A percentile compares a stretch with the other conserved stretches of the same genome.
Evolutionary conservation across 2,113 vertebrate species (phyloP).

Genomic region (Brachirus orientalis): DNA sequence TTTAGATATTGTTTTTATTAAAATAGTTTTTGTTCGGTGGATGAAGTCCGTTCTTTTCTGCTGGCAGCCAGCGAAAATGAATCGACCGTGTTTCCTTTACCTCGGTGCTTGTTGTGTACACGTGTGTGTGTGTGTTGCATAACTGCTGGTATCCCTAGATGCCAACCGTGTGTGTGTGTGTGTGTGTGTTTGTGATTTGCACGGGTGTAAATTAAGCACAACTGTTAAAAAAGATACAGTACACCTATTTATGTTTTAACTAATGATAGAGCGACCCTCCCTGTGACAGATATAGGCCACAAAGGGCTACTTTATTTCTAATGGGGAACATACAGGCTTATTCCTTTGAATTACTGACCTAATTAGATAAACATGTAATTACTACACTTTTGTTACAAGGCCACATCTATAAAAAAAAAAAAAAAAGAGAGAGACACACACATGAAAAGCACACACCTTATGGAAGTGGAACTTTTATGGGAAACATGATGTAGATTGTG

Average conservation of each 20-base stretch:
- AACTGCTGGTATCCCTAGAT: slow-evolving; percentile 40
- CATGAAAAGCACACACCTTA: slow-evolving; percentile 12
- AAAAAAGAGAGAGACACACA: background rate
- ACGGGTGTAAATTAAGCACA: slow-evolving; percentile 10
- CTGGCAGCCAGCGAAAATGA: too few species aligned
- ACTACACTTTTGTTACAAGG: slow-evolving; percentile 50
- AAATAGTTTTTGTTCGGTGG: too few species aligned
- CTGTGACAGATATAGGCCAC: slow-evolving; percentile 69
- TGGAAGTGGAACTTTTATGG: slow-evolving; percentile 27
- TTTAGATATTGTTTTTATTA: too few species aligned
- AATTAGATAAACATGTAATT: slow-evolving; percentile 72
- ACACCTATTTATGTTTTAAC: slow-evolving; percentile 55
- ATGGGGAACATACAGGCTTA: slow-evolving; percentile 53
- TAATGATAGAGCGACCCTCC: slow-evolving; percentile 53
- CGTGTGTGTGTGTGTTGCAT: slow-evolving; percentile 30
- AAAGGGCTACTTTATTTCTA: slow-evolving; percentile 65
- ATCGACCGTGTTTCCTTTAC: too few species aligned
- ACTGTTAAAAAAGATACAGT: slow-evolving; percentile 34
- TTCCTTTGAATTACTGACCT: slow-evolving; percentile 68
- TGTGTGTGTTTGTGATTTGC: background rate
- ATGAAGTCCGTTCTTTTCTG: too few species aligned
- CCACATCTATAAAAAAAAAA: slow-evolving; percentile 37
- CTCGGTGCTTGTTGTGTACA: too few species aligned
- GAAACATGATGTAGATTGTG: slow-evolving; percentile 21
- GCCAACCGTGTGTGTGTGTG: slow-evolving; percentile 9